Conservation (phyloP, 2,113 vertebrate genomes). For the Eretmochelys imbricata region DNA sequence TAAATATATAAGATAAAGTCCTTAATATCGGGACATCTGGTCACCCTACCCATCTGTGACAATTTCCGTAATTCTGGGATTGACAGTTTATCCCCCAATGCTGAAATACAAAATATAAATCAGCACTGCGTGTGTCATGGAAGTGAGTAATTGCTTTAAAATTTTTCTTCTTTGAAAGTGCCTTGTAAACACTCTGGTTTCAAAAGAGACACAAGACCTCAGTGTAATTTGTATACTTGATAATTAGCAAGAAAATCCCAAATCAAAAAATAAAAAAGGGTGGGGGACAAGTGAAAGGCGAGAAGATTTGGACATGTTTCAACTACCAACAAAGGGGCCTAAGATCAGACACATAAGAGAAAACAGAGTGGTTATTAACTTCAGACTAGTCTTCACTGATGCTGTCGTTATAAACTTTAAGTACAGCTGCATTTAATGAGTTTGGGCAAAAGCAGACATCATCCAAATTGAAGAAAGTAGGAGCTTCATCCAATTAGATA, state of each 20-base stretch:
- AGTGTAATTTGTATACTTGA: constrained; percentile 20
- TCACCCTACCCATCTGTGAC: not conserved
- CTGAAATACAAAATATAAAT: not conserved
- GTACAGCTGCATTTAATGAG: constrained; percentile 73
- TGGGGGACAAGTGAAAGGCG: constrained; percentile 12
- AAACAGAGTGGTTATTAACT: constrained; percentile 44
- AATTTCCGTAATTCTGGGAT: not conserved
- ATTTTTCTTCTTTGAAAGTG: constrained; percentile 45
- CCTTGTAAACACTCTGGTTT: constrained; percentile 29
- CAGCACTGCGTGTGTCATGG: constrained; percentile 7
- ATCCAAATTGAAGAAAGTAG: constrained; percentile 60
- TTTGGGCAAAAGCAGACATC: constrained; percentile 69
- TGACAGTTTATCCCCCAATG: not conserved
- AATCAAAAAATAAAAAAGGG: constrained; percentile 15
- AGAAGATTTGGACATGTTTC: not conserved
- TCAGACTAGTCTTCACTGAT: constrained; percentile 34
- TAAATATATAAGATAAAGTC: too few relatives aligned
- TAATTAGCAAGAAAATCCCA: constrained; percentile 24
- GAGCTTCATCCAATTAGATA: constrained; percentile 70
- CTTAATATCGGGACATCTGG: not conserved
- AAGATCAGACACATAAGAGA: constrained; percentile 49
- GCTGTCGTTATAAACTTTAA: constrained; percentile 60
- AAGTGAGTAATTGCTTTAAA: constrained; percentile 47
- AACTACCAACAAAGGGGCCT: constrained; percentile 20
- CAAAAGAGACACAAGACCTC: constrained; percentile 22